Percentiles rank a stretch among this genome's conserved stretches.
phyloP scores from a whole-genome alignment of 2,113 vertebrate species.

The Phrynocephalus versicolor region DNA sequence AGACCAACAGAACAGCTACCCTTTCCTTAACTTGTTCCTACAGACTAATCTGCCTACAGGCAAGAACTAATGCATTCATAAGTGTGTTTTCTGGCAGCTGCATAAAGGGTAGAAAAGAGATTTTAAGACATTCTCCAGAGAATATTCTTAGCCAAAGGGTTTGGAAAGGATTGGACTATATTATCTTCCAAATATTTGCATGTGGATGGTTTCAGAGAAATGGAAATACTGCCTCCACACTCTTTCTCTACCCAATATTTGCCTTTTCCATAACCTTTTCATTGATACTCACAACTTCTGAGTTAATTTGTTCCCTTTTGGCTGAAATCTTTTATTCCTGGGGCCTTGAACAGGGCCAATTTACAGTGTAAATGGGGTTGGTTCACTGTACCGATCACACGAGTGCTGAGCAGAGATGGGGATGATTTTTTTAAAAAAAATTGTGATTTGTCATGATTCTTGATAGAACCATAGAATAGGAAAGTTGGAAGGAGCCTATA shows the following conservation, averaged over 20 bases:
- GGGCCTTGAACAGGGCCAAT: neutral
- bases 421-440: no score
- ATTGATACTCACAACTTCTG: neutral
- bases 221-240: neutral
- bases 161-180: neutral
- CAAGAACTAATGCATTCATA: slow-evolving; percentile 7
- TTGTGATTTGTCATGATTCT: no score
- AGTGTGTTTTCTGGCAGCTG: neutral
- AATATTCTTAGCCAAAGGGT: neutral
- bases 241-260: neutral
- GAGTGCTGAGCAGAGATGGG: no score
- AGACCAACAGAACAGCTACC: slow-evolving; percentile 8
- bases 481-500: no score
- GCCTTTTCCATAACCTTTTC: neutral
- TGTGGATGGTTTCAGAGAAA: neutral
- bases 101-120: slow-evolving; percentile 19
- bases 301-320: neutral
- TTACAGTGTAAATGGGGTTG: neutral
- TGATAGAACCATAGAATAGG: no score
- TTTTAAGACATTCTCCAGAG: neutral
- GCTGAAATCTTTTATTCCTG: neutral
- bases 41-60: neutral
- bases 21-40: slow-evolving; percentile 18
- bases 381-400: neutral
- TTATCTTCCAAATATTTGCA: neutral